Percentiles rank a stretch among this genome's conserved stretches.
phyloP scores from a whole-genome alignment of 2,888 invertebrate genomes.

The Aporophyla nigra region DNA sequence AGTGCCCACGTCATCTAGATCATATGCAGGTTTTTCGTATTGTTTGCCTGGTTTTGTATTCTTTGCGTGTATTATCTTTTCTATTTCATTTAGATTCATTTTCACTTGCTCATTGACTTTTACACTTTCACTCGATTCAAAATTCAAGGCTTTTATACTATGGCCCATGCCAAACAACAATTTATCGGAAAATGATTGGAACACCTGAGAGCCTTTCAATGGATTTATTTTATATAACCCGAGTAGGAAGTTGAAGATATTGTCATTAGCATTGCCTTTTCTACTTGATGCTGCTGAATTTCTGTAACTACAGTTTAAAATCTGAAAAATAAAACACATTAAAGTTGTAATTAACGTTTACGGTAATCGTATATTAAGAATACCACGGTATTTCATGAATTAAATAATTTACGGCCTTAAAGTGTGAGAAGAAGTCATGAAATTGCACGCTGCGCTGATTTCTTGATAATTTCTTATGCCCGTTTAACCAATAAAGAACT shows the following conservation, averaged over 20 bases:
- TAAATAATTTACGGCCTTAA: not conserved
- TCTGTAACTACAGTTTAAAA: constrained; percentile 20
- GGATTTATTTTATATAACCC: constrained; percentile 84
- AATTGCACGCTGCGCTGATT: not conserved
- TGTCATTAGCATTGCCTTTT: constrained; percentile 55
- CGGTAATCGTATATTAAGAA: not conserved
- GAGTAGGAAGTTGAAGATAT: constrained; percentile 79
- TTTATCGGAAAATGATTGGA: constrained; percentile 76
- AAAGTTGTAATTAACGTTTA: not conserved
- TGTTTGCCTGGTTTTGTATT: constrained; percentile 20
- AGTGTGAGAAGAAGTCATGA: not conserved
- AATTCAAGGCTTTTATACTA: constrained; percentile 68
- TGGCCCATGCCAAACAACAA: constrained; percentile 67
- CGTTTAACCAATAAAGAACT: not conserved
- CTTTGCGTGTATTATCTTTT: constrained; percentile 70
- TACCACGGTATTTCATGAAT: not conserved
- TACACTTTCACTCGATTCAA: constrained; percentile 78
- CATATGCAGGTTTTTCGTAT: constrained; percentile 61
- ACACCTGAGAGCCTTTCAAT: constrained; percentile 78
- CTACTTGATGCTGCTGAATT: not conserved
- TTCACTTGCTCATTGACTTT: constrained; percentile 66
- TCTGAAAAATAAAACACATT: constrained; percentile 40
- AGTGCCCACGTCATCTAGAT: constrained; percentile 60
- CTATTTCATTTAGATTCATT: constrained; percentile 72
- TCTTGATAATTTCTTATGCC: not conserved